Base-by-base conservation (phyloP, 2,113 vertebrate genomes). In the Lepisosteus osseus region DNA sequence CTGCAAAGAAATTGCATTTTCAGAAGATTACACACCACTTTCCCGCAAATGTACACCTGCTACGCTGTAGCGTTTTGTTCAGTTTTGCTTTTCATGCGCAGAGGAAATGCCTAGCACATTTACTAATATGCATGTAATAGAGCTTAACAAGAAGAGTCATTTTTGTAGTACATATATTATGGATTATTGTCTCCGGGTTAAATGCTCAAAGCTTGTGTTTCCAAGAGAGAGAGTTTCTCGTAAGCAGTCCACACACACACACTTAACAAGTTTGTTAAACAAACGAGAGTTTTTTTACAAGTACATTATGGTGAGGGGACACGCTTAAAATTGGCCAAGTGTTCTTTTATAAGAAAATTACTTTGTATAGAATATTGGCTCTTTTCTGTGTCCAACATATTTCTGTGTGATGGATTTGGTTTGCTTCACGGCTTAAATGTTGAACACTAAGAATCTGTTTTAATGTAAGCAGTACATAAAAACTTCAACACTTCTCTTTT, bases 1-100 rank as follows among this genome's bases (percentile, higher is more conserved):
- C 89, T 87, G 85, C 85, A 88, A 92, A 92, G 90, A 93, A 91
- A 88, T 66, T 11, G 86, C 90, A 89, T 88, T 92, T 92, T 92
- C 89, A 77, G 74, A 90, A 92, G 90, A 88, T 88, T 85, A 79
- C 76, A 77, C 77, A 77, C 85, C 86, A 83, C 81, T 84, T 87
- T 82, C 86, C 88, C 88, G 82, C 87, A 90, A 91, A 90, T 91
- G 85, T 87, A 88, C 82, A 83, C 85, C 78, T 82, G 75, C 79
- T 83, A n/a, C 5, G 3, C 4, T 59, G 4, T 13, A 59, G 57
- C 57, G 14, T 59, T 11, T 55, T 51, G 5, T 51, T 51, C 47
- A 51, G 47, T 51, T 51, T 51, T 51, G 47, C 47, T 51, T 51
- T 51, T 51, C 47, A 51, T 51, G 9, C 9, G 47, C 47, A 51